Percentiles rank a stretch among this genome's conserved stretches.
phyloP scores from a whole-genome alignment of 2,888 invertebrate species.

The Epistrophe grossulariae region DNA sequence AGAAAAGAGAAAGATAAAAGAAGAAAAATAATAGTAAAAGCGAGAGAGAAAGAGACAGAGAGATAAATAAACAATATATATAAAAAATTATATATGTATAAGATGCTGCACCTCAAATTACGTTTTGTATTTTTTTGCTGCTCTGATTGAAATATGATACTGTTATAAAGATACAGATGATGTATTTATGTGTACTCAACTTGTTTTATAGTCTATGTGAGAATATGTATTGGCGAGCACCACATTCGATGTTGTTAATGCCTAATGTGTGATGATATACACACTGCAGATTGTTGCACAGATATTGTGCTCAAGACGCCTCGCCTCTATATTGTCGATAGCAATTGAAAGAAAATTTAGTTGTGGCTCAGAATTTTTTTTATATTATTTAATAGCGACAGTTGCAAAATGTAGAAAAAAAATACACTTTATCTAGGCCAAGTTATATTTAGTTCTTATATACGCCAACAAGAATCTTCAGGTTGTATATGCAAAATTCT shows the following conservation, averaged over 20 bases:
- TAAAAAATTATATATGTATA: background rate
- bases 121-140: conserved; percentile 35
- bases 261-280: conserved; percentile 17
- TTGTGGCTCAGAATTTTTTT: conserved; percentile 3
- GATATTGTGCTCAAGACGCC: background rate
- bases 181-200: conserved; percentile 2
- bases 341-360: conserved; percentile 7
- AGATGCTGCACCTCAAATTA: conserved; percentile 56
- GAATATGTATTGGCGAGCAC: background rate
- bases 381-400: conserved; percentile 41
- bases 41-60: background rate
- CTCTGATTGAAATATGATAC: conserved; percentile 60
- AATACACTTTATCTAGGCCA: conserved; percentile 7
- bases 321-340: background rate
- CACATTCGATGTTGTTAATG: background rate
- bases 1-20: background rate
- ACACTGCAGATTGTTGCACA: background rate
- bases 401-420: conserved; percentile 6
- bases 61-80: background rate
- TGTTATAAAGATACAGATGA: conserved; percentile 35
- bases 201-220: background rate
- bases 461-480: background rate
- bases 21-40: background rate
- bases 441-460: background rate
- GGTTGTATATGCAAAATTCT: background rate